Base-by-base conservation (phyloP, 2,113 vertebrate species). In the Centropristis striata region DNA sequence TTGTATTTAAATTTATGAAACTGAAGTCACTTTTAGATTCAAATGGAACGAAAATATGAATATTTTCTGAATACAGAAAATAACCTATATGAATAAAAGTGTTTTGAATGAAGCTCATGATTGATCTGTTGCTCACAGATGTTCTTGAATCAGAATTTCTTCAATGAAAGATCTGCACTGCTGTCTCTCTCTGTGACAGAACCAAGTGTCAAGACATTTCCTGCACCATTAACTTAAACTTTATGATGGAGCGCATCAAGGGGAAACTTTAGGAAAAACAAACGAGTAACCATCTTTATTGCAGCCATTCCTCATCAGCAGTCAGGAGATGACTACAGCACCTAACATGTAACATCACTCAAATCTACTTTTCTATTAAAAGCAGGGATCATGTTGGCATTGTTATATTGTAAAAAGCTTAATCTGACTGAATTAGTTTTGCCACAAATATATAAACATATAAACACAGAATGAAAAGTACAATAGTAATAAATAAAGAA, bases 161-260 rank as follows among this genome's bases (percentile, higher is more conserved):
- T 42, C 16, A 27, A n/a, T 36, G 37, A 32, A 44, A 64, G 11
- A 46, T 55, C 11, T 25, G 61, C 37, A 11, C 37, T 47, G 60
- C 39, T 27, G 51, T 53, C 23, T 74, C 36, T 21, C 36, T 53
- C 36, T 42, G 32, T 51, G 59, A 63, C 32, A 32, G 59, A 28
- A 28, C 4, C 18, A 2, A 55, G 25, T 4, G 54, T 20, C 23
- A 28, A 36, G 36, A 60, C 18, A 25, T 51, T 61, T 69, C 65
- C 65, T 27, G 55, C 46, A 18, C 32, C 51, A 49, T 75, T 39
- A 49, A 66, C 2, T 57, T 55, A 5, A 66, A 42, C 61, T 75
- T 75, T 20, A 7, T 75, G 51, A 8, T 59, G 11, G 44, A 72
- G 44, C 8, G 4, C n/a, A 27, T 72, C 28, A 39, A 50, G 21